Evolutionary conservation across 2,797 vertebrate genomes (phyloP).

Genomic region (Oryzias dopingdopingensis): DNA sequence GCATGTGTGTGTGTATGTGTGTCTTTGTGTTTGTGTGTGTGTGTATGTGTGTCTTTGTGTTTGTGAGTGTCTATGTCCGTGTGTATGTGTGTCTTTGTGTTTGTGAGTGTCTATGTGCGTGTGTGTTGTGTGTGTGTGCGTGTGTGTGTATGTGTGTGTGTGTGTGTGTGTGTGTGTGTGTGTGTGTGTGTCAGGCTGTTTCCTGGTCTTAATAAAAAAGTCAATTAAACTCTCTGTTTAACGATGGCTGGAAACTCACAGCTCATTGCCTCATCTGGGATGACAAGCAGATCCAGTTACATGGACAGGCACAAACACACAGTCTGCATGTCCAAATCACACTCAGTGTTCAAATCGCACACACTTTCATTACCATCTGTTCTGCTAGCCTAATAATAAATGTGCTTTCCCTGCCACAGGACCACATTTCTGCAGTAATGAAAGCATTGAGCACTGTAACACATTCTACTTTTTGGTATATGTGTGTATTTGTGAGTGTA

Average conservation of each 20-base stretch:
- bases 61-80: no score
- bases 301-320: slow-evolving; percentile 5
- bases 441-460: slow-evolving; percentile 21
- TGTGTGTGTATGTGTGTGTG: slow-evolving; percentile 21
- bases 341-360: slow-evolving; percentile 13
- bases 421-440: slow-evolving; percentile 36
- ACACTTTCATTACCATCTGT: slow-evolving; percentile 25
- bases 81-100: no score
- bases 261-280: slow-evolving; percentile 50
- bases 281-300: slow-evolving; percentile 41
- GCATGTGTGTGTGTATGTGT: no score
- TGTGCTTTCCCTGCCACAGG: slow-evolving; percentile 26
- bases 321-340: slow-evolving; percentile 19
- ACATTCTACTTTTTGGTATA: slow-evolving; percentile 9
- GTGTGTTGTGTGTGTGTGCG: no score
- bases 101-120: no score
- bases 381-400: slow-evolving; percentile 20
- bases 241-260: slow-evolving; percentile 49
- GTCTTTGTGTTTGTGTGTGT: no score
- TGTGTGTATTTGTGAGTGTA: not conserved
- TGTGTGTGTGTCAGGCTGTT: slow-evolving; percentile 35
- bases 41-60: no score
- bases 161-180: slow-evolving; percentile 15
- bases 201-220: slow-evolving; percentile 62
- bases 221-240: slow-evolving; percentile 57